phyloP scores from a whole-genome alignment of 2,113 vertebrate species.

The Paramormyrops kingsleyae region DNA sequence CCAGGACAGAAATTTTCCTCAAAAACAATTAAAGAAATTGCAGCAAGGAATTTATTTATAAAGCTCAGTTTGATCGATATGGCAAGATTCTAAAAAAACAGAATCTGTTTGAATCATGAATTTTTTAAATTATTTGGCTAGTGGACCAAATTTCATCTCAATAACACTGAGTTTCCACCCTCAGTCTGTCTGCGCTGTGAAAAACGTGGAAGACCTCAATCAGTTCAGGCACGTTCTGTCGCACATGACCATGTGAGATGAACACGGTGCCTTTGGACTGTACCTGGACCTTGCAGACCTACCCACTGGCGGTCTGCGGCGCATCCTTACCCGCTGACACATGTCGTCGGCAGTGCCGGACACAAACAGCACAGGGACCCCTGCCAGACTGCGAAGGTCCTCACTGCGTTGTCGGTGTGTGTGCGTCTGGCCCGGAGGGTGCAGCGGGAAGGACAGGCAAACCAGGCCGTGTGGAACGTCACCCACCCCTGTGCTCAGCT shows the following conservation, averaged over 20 bases:
- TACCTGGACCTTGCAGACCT: background rate
- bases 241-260: background rate
- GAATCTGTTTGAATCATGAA: background rate
- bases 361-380: slow-evolving; percentile 75
- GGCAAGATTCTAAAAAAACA: background rate
- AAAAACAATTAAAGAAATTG: background rate
- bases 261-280: background rate
- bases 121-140: background rate
- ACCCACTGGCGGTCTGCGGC: background rate
- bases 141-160: background rate
- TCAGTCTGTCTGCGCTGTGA: background rate
- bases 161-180: background rate
- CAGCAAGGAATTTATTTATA: background rate
- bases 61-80: background rate
- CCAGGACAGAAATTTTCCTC: background rate
- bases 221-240: background rate
- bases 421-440: slow-evolving; percentile 72
- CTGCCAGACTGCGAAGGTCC: slow-evolving; percentile 65
- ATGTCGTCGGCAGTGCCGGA: slow-evolving; percentile 84
- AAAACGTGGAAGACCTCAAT: background rate
- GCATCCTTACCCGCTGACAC: slow-evolving; percentile 74
- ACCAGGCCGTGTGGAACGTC: slow-evolving; percentile 69
- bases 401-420: slow-evolving; percentile 68
- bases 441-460: slow-evolving; percentile 84
- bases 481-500: slow-evolving; percentile 41